These are phyloP conservation scores for Heliothis virescens DNA, from an alignment of 1,140 invertebrate genomes.

Conservation along the genomic window DNA sequence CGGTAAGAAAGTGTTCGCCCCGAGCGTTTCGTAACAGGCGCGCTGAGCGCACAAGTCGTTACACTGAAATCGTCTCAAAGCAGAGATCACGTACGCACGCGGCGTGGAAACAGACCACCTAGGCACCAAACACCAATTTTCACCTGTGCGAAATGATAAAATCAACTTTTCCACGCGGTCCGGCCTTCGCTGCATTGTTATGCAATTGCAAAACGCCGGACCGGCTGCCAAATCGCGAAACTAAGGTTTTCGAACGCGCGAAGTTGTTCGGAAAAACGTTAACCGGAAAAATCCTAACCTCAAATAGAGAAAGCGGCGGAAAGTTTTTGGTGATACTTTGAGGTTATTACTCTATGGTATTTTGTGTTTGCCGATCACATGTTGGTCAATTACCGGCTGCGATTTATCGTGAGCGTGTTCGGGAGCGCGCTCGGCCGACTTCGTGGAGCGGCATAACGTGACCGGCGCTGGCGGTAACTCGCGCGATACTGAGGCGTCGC, in stretches of 20 bases:
- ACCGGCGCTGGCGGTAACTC: slow-evolving; percentile 64
- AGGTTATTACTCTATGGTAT: slow-evolving; percentile 69
- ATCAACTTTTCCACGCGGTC: slow-evolving; percentile 72
- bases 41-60: slow-evolving; percentile 53
- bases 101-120: slow-evolving; percentile 64
- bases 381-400: slow-evolving; percentile 58
- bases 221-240: slow-evolving; percentile 64
- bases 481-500: slow-evolving; percentile 72
- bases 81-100: slow-evolving; percentile 55
- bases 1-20: slow-evolving; percentile 66
- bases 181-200: slow-evolving; percentile 78
- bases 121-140: slow-evolving; percentile 64
- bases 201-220: slow-evolving; percentile 70
- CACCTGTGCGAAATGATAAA: slow-evolving; percentile 59
- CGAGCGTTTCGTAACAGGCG: slow-evolving; percentile 66
- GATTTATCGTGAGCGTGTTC: slow-evolving; percentile 66
- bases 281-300: slow-evolving; percentile 70
- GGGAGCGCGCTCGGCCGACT: slow-evolving; percentile 57
- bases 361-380: slow-evolving; percentile 65
- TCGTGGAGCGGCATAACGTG: slow-evolving; percentile 60
- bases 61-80: slow-evolving; percentile 69
- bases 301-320: slow-evolving; percentile 60
- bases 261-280: slow-evolving; percentile 65
- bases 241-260: slow-evolving; percentile 62
- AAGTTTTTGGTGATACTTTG: slow-evolving; percentile 53